Evolutionary conservation across 2,113 vertebrate species (phyloP), one percentile per base, ranked within the genome.

Genomic region (Sardina pilchardus): DNA sequence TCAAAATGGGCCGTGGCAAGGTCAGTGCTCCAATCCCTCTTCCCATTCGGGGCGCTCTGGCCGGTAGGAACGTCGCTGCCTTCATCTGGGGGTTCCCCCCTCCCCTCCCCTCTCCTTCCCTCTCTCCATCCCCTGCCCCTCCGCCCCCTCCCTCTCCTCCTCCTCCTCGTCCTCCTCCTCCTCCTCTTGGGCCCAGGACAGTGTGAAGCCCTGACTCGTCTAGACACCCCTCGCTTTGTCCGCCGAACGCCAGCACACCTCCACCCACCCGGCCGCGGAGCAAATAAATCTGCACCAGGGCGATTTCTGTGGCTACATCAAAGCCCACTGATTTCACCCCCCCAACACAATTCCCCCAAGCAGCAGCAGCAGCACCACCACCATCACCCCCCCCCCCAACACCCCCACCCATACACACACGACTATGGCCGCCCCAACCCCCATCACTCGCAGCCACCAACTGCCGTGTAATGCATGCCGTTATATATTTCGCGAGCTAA

Each of bases 401-500:
- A n/a, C 71, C 71, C 67, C 67, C 26, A 75, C 63, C n/a, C n/a
- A n/a, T n/a, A 39, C 21, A 63, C 59, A 39, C 7, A 71, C n/a
- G 9, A 71, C 71, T 30, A 75, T 14, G 2, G 0, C 30, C 71
- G 16, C 71, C 71, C 67, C 71, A 75, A 14, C 71, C 71, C 71
- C 71, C 71, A 75, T 75, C 71, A 10, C 14, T 9, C 36, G 71
- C 14, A 75, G 71, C 14, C 71, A 75, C 71, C 71, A 75, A 75
- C 71, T 75, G 71, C 71, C 71, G 16, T 30, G 71, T 75, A 75
- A 75, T 75, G 16, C 71, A 75, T 75, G 71, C 30, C 91, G 90
- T 94, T 96, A 95, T 96, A 96, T 96, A 97, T 97, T 96, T 94
- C 30, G 95, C 93, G 92, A 96, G 95, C 95, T 97, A 97, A 96